Percentiles rank a stretch among this genome's conserved stretches.
Evolutionary conservation across 2,113 vertebrate species (phyloP).

Genomic region (Otis tarda): DNA sequence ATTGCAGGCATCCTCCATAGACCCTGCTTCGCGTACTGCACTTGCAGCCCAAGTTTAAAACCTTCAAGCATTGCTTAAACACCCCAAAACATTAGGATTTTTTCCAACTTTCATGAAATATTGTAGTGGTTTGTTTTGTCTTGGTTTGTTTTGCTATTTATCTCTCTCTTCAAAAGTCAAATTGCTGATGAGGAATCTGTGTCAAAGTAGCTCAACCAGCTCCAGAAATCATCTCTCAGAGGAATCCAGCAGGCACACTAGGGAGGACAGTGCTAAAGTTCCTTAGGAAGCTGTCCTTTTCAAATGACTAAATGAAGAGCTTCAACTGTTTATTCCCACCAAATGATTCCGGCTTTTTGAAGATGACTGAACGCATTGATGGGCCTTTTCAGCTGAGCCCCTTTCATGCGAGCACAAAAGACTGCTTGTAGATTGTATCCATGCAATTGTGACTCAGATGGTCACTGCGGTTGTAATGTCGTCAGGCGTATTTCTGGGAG

Average conservation of each 20-base stretch:
- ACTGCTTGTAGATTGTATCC: not conserved
- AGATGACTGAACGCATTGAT: constrained; percentile 30
- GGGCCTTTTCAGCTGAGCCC: constrained; percentile 35
- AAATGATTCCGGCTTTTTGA: not conserved
- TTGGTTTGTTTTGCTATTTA: not conserved
- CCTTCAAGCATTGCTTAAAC: not conserved
- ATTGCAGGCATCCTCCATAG: constrained; percentile 22
- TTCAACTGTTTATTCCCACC: constrained; percentile 14
- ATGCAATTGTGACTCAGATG: not conserved
- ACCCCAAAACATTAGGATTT: not conserved
- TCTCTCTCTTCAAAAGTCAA: not conserved
- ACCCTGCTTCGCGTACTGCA: not conserved
- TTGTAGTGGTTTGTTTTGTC: not conserved
- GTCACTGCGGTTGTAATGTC: not conserved
- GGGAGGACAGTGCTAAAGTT: not conserved
- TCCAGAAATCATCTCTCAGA: not conserved
- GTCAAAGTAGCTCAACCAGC: not conserved
- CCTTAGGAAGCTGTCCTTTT: constrained; percentile 17
- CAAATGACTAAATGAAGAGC: not conserved
- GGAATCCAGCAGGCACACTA: not conserved
- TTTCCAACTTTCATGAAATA: not conserved
- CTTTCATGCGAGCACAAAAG: constrained; percentile 54
- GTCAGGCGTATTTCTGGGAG: not conserved
- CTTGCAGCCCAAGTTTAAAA: not conserved
- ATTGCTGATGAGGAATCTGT: not conserved